A percentile compares a stretch with the other conserved stretches of the same genome.
Conservation (phyloP, 2,888 invertebrate genomes). For the Eupelmus urozonus region DNA sequence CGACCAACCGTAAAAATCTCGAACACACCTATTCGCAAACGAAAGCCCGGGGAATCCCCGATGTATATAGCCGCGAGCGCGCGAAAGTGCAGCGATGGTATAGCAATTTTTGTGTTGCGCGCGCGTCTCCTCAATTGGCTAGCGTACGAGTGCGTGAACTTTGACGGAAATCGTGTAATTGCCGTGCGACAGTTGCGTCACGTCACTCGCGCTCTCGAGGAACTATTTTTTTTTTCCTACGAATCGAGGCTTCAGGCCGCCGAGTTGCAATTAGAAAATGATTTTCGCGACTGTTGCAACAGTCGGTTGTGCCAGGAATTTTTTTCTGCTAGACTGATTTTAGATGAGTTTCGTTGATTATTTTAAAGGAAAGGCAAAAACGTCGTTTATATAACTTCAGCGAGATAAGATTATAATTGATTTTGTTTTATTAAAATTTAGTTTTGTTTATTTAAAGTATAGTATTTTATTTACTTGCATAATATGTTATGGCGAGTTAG, state of each 20-base stretch:
- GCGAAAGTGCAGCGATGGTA: constrained; percentile 63
- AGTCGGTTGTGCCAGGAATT: no score
- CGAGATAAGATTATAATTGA: no score
- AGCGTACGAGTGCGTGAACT: constrained; percentile 67
- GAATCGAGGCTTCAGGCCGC: neutral
- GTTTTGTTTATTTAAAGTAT: no score
- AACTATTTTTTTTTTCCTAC: constrained; percentile 33
- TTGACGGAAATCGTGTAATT: constrained; percentile 76
- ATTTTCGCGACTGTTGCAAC: neutral
- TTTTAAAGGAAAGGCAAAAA: no score
- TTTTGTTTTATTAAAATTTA: neutral
- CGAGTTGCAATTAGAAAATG: constrained; percentile 5
- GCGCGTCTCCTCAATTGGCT: constrained; percentile 4
- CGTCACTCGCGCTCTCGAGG: constrained; percentile 51
- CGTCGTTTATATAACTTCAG: no score
- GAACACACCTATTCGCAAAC: neutral
- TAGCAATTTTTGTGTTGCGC: constrained; percentile 7
- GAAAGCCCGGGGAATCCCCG: neutral
- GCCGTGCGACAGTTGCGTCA: constrained; percentile 74
- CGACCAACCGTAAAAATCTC: neutral
- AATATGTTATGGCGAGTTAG: no score
- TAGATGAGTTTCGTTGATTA: no score
- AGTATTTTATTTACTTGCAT: no score
- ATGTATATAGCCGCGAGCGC: constrained; percentile 23
- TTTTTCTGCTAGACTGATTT: no score